Evolutionary conservation across 2,888 invertebrate genomes (phyloP).

Genomic region (Meta bourneti): DNA sequence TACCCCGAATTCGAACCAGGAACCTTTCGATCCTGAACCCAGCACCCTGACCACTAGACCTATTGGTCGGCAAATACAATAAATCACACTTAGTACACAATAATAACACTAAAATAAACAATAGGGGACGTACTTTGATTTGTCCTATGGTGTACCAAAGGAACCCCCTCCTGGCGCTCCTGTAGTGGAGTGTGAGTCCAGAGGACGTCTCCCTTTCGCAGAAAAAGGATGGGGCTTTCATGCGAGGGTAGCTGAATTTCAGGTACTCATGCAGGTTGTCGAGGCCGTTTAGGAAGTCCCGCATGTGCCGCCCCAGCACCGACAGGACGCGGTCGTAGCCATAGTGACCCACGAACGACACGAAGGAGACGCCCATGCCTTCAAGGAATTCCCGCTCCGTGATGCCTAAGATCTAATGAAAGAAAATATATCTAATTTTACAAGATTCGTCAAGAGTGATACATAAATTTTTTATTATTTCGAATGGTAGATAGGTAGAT

Average conservation of each 20-base stretch:
- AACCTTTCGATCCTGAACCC: too few relatives aligned
- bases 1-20: too few relatives aligned
- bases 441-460: neutral
- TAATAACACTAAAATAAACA: neutral
- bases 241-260: constrained; percentile 95
- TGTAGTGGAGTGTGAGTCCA: constrained; percentile 95
- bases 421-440: neutral
- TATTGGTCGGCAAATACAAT: too few relatives aligned
- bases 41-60: too few relatives aligned
- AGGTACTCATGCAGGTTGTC: constrained; percentile 98
- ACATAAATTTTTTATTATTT: too few relatives aligned
- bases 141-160: constrained; percentile 98
- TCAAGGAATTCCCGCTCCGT: constrained; percentile 94
- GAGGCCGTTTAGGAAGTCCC: constrained; percentile 95
- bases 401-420: constrained; percentile 88
- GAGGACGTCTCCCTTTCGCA: constrained; percentile 96
- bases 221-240: constrained; percentile 96
- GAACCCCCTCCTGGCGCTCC: constrained; percentile 95
- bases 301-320: constrained; percentile 91
- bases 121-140: constrained; percentile 83
- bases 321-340: constrained; percentile 95
- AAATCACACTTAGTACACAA: too few relatives aligned
- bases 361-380: constrained; percentile 95
- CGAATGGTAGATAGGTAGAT: too few relatives aligned
- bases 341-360: constrained; percentile 93